Conservation (phyloP, 64 coral and sea anemone genomes). For the Montipora sp. region DNA sequence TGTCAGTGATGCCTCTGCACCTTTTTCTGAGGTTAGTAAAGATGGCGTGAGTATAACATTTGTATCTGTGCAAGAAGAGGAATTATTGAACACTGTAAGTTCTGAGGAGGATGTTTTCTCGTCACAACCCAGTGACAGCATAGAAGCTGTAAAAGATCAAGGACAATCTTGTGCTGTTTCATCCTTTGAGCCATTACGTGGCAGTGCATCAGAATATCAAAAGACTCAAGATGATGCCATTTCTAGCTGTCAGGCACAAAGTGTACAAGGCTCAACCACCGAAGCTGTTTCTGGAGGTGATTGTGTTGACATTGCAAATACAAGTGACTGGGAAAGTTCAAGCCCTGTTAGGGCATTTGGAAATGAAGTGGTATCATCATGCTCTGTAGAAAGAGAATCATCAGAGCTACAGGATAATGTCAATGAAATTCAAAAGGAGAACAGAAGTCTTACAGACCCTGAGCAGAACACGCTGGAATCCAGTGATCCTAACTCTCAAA, state of each 20-base stretch:
- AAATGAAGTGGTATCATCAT: background rate
- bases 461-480: background rate
- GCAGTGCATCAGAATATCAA: background rate
- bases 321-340: constrained; percentile 23
- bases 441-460: background rate
- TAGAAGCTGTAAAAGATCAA: background rate
- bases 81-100: background rate
- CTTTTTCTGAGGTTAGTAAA: background rate
- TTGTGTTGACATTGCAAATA: background rate
- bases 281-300: background rate
- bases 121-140: background rate
- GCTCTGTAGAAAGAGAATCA: background rate
- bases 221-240: background rate
- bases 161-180: background rate
- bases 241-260: background rate
- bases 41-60: background rate
- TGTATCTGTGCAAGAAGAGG: background rate
- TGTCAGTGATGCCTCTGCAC: background rate
- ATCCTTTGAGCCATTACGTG: background rate
- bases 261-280: background rate
- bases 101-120: background rate
- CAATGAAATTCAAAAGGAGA: background rate
- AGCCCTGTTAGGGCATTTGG: background rate
- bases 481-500: background rate
- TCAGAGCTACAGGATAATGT: background rate